A percentile compares a stretch with the other conserved stretches of the same genome.
Evolutionary conservation across 2,797 vertebrate genomes (phyloP).

Genomic region (Melanotaenia nigrans): DNA sequence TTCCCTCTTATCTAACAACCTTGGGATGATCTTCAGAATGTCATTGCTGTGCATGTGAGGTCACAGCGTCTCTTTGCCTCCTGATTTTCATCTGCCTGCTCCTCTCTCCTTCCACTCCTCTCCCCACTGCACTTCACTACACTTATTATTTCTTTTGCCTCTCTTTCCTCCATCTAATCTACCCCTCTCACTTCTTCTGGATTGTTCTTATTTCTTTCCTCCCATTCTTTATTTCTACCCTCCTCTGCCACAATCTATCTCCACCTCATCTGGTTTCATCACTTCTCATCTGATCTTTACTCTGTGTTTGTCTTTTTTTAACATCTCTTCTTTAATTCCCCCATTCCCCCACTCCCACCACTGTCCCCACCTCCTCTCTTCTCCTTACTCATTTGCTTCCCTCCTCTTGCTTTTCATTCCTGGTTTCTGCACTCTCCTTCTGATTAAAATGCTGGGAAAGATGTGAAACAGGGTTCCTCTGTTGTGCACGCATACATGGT

Average conservation of each 20-base stretch:
- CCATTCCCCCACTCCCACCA: background rate
- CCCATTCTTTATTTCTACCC: constrained; percentile 61
- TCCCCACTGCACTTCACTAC: constrained; percentile 43
- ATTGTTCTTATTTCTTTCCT: constrained; percentile 47
- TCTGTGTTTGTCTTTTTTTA: constrained; percentile 28
- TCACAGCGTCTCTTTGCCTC: constrained; percentile 50
- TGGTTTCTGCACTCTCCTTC: constrained; percentile 33
- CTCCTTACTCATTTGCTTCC: constrained; percentile 45
- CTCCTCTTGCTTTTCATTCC: constrained; percentile 31
- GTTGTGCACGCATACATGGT: constrained; percentile 22
- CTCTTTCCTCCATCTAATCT: constrained; percentile 48
- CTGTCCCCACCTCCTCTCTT: constrained; percentile 6
- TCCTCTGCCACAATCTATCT: constrained; percentile 46
- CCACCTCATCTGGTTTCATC: constrained; percentile 54
- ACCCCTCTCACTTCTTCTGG: constrained; percentile 27
- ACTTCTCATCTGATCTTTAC: constrained; percentile 37
- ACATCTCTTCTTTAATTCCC: background rate
- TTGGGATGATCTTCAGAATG: constrained; percentile 77
- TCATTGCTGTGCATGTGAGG: constrained; percentile 65
- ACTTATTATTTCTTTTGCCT: constrained; percentile 32
- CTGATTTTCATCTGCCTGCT: constrained; percentile 35
- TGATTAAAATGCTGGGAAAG: constrained; percentile 37
- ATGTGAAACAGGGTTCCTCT: constrained; percentile 40
- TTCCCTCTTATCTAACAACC: constrained; percentile 72
- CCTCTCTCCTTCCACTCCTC: constrained; percentile 27